Conservation (phyloP, 2,797 vertebrate genomes). For the Sternarchorhynchus goeldii region DNA sequence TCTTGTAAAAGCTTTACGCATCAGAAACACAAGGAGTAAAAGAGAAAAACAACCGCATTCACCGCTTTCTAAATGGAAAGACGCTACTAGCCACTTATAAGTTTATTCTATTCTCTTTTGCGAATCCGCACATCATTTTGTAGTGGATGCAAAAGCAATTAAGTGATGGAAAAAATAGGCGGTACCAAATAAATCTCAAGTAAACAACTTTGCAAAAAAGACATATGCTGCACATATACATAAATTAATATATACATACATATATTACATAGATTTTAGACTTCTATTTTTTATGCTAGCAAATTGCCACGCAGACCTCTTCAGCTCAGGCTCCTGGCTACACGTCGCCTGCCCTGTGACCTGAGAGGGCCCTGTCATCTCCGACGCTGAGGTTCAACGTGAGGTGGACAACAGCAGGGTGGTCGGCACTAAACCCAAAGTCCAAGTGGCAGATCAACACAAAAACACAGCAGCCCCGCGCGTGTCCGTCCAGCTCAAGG, state of each 20-base stretch:
- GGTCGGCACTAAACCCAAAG: constrained; percentile 34
- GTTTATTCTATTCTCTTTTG: not conserved
- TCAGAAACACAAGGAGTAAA: constrained; percentile 68
- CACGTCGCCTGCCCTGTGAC: constrained; percentile 49
- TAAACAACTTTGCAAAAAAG: not conserved
- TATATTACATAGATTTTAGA: not conserved
- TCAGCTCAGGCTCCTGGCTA: not conserved
- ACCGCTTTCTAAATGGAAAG: constrained; percentile 63
- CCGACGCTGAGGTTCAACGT: constrained; percentile 44
- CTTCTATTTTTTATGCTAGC: not conserved
- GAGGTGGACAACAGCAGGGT: constrained; percentile 47
- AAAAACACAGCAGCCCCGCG: constrained; percentile 34
- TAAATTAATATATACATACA: too few relatives aligned
- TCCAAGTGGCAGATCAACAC: constrained; percentile 40
- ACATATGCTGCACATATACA: not conserved
- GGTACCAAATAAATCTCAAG: not conserved
- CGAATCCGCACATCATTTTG: not conserved
- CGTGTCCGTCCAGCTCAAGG: constrained; percentile 35
- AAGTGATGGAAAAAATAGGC: not conserved
- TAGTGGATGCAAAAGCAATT: constrained; percentile 1
- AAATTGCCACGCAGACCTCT: not conserved
- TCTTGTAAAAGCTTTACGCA: constrained; percentile 79
- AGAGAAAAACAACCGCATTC: constrained; percentile 67
- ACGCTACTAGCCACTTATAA: constrained; percentile 1
- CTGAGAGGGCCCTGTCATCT: constrained; percentile 43